phyloP scores from a whole-genome alignment of 2,113 vertebrate species.

The Corythoichthys haematopterus region DNA sequence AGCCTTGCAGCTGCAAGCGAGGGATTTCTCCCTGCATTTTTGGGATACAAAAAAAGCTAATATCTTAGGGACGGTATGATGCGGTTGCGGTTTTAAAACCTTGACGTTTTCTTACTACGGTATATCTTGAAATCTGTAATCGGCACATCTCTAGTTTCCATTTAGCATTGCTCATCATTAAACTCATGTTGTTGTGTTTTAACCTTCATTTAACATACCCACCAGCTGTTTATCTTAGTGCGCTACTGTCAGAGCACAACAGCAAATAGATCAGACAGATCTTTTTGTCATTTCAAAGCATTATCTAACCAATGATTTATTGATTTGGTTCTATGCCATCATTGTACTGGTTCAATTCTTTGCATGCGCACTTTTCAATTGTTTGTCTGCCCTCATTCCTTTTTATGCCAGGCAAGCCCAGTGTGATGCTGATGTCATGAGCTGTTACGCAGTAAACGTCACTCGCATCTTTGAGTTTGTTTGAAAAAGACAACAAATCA shows the following conservation, averaged over 20 bases:
- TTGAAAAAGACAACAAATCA: constrained; percentile 1
- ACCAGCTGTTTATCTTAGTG: not conserved
- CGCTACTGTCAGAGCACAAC: not conserved
- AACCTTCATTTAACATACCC: not conserved
- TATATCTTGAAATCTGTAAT: too few relatives aligned
- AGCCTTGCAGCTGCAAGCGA: too few relatives aligned
- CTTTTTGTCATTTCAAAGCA: constrained; percentile 15
- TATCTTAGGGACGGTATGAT: too few relatives aligned
- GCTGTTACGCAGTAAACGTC: constrained; percentile 20
- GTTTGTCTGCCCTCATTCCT: constrained; percentile 20
- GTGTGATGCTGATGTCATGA: constrained; percentile 28
- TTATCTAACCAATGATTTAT: not conserved
- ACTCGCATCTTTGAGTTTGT: constrained; percentile 14
- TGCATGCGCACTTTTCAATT: constrained; percentile 14
- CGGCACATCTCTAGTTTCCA: not conserved
- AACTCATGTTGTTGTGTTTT: not conserved
- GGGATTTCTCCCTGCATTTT: too few relatives aligned
- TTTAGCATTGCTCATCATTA: not conserved
- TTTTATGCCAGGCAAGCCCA: constrained; percentile 30
- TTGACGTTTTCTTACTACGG: too few relatives aligned
- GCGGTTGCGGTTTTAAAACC: too few relatives aligned
- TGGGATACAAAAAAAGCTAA: too few relatives aligned
- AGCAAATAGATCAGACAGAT: not conserved
- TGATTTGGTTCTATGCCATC: not conserved
- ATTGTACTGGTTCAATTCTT: not conserved